Conservation (phyloP, 2,113 vertebrate genomes). For the Chinchilla lanigera region DNA sequence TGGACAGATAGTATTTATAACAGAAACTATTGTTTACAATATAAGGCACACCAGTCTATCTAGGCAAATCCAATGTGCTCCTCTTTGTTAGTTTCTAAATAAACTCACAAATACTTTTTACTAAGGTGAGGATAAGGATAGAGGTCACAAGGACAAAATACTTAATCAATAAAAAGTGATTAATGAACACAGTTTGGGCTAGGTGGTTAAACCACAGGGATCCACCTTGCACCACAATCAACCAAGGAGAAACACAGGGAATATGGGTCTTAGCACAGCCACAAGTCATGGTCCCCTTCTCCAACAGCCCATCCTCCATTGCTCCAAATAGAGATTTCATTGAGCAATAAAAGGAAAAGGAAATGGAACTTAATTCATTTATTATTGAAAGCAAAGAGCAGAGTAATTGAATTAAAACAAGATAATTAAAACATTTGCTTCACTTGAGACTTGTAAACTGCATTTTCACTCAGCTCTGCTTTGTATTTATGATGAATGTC, state of each 20-base stretch:
- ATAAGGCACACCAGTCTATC: not conserved
- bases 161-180: not conserved
- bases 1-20: not conserved
- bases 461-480: not conserved
- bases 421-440: constrained; percentile 29
- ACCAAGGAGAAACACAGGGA: not conserved
- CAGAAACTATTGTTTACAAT: not conserved
- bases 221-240: too few species aligned
- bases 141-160: not conserved
- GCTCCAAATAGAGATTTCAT: not conserved
- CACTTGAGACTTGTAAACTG: not conserved
- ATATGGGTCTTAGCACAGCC: rapidly evolving
- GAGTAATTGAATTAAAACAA: constrained; percentile 36
- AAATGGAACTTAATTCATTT: constrained; percentile 35
- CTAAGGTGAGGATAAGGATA: not conserved
- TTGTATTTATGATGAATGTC: constrained; percentile 6
- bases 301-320: not conserved
- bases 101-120: not conserved
- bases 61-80: not conserved
- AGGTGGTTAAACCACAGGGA: too few species aligned
- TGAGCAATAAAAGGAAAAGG: not conserved
- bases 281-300: rapidly evolving
- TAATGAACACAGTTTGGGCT: not conserved
- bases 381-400: constrained; percentile 21
- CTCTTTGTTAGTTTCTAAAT: not conserved